Evolutionary conservation across 2,888 invertebrate genomes (phyloP).

Genomic region (Adelognathus sp.): DNA sequence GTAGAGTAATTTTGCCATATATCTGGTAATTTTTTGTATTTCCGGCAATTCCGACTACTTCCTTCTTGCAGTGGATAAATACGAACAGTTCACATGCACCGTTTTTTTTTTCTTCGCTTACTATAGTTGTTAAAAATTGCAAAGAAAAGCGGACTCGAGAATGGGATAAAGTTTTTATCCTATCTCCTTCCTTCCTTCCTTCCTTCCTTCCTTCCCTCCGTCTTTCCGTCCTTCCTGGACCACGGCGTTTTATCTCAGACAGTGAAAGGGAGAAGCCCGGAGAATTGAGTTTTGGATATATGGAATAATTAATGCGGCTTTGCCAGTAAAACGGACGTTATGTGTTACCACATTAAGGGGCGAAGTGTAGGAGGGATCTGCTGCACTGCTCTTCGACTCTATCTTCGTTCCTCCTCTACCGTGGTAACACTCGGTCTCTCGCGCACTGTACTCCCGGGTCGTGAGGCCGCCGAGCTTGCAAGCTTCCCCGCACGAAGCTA

Average conservation of each 20-base stretch:
- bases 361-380: slow-evolving; percentile 21
- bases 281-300: slow-evolving; percentile 70
- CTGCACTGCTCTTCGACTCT: neutral
- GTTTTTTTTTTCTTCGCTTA: neutral
- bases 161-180: slow-evolving; percentile 22
- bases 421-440: slow-evolving; percentile 10
- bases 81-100: neutral
- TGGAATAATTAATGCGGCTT: slow-evolving; percentile 75
- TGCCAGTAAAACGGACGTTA: slow-evolving; percentile 71
- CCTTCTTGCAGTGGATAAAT: too few species aligned
- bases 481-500: slow-evolving; percentile 30
- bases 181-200: slow-evolving; percentile 21
- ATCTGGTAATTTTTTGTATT: too few species aligned
- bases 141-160: slow-evolving; percentile 11
- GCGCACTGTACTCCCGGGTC: slow-evolving; percentile 3
- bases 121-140: neutral
- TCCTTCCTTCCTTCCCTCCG: slow-evolving; percentile 32
- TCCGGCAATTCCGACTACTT: too few species aligned
- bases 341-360: slow-evolving; percentile 74
- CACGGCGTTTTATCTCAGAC: slow-evolving; percentile 23
- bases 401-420: slow-evolving; percentile 14
- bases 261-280: slow-evolving; percentile 46
- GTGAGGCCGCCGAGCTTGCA: slow-evolving; percentile 8
- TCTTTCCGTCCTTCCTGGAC: slow-evolving; percentile 19
- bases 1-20: too few species aligned